These are phyloP conservation scores for Drosophila arizonae DNA, from an alignment of 1,140 invertebrate genomes.

Conservation along the genomic window DNA sequence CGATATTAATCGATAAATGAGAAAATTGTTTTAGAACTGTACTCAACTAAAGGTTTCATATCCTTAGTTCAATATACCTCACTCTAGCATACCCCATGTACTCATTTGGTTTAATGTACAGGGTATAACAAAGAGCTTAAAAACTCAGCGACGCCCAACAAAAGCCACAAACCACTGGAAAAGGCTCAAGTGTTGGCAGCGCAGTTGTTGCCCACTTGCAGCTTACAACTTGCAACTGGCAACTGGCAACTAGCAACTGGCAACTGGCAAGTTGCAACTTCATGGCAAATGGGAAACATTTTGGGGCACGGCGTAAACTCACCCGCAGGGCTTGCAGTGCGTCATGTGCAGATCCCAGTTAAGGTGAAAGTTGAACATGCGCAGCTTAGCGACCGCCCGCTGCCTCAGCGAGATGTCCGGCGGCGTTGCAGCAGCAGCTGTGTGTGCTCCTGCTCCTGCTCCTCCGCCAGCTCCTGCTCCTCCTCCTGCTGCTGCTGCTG, in stretches of 20 bases:
- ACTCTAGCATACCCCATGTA: too few species aligned
- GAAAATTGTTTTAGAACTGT: too few species aligned
- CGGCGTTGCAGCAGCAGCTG: conserved; percentile 17
- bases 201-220: conserved; percentile 53
- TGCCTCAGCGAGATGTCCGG: conserved; percentile 81
- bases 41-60: too few species aligned
- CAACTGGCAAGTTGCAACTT: conserved; percentile 15
- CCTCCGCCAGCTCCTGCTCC: not conserved
- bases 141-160: conserved; percentile 54
- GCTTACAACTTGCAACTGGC: conserved; percentile 37
- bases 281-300: conserved; percentile 15
- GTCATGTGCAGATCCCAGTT: conserved; percentile 83
- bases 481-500: conserved; percentile 4
- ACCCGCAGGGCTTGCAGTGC: conserved; percentile 82
- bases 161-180: conserved; percentile 67
- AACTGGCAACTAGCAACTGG: conserved; percentile 14
- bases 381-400: conserved; percentile 81
- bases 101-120: not conserved
- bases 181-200: conserved; percentile 55
- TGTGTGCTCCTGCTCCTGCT: not conserved
- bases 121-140: conserved; percentile 32
- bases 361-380: conserved; percentile 82
- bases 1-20: too few species aligned
- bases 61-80: too few species aligned
- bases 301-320: conserved; percentile 41